Base-by-base conservation (phyloP, 1,140 invertebrate genomes). In the Calycopis cecrops region DNA sequence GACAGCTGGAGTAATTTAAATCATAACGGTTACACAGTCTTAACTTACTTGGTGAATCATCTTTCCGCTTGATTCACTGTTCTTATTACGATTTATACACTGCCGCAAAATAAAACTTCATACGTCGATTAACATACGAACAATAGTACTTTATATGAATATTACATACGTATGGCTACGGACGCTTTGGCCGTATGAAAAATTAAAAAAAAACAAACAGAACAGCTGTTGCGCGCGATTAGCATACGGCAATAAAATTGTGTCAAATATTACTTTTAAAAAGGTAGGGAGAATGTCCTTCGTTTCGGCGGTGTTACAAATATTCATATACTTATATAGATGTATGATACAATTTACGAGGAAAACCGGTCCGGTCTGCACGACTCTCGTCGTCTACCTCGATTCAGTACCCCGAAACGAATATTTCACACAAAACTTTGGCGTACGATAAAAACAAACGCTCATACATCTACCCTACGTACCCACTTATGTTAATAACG, bases 1-100 rank as follows among this genome's bases (percentile, higher is more conserved):
- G 73, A 73, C 77, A 79, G 72, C 76, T 78, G 77, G 75, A 71
- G 68, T 76, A 76, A 80, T 83, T 83, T 77, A 79, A 82, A 83
- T 79, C 74, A 79, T 85, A 85, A 85, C 82, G 76, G 79, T 83
- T 79, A 70, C 60, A 70, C n/a, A 42, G 16, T 80, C 78, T 80
- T 73, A 71, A 69, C 69, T 72, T 72, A 69, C 69, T 72, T 72
- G 69, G 67, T 85, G 82, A 85, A 69, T 85, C 82, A 85, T 79
- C 75, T 82, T 81, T 83, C 78, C 79, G 81, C 73, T 69, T 73
- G 76, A 81, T 77, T 80, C 79, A 79, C 68, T 55, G 55, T 48
- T 49, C 34, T 38, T 53, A 59, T 34, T 34, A 48, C 35, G 33
- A 18, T 28, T 51, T 51, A 51, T 51, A 51, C 34, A 16, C 49